phyloP scores from a whole-genome alignment of 64 coral and sea anemone genomes.

The Dendronephthya gigantea region DNA sequence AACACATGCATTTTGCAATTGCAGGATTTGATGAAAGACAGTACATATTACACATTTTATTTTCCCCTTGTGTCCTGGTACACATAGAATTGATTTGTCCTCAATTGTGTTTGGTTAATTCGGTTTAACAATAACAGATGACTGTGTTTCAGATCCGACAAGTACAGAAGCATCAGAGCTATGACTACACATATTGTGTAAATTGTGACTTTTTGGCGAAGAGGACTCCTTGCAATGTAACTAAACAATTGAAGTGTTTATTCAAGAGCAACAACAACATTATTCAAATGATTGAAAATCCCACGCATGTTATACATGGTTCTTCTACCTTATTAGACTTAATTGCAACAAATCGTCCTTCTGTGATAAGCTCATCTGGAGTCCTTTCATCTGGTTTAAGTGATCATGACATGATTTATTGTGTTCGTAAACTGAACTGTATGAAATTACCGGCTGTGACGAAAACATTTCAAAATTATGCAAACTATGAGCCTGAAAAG shows the following conservation, averaged over 20 bases:
- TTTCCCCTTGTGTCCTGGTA: too few species aligned
- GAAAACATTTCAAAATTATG: not conserved
- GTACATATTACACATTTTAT: too few species aligned
- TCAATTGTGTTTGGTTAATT: too few species aligned
- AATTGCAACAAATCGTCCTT: not conserved
- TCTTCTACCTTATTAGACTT: slow-evolving; percentile 10
- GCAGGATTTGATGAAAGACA: too few species aligned
- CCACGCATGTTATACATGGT: not conserved
- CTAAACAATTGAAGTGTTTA: slow-evolving; percentile 21
- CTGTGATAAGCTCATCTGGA: not conserved
- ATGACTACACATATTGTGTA: too few species aligned
- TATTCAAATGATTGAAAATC: not conserved
- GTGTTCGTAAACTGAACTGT: not conserved
- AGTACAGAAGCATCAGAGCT: too few species aligned
- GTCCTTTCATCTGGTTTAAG: not conserved
- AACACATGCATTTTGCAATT: too few species aligned
- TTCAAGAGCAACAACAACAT: not conserved
- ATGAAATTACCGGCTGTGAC: not conserved
- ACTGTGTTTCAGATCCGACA: too few species aligned
- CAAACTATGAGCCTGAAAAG: not conserved
- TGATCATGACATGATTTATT: not conserved
- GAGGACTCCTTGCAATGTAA: not conserved
- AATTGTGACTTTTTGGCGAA: not conserved
- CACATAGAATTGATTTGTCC: too few species aligned
- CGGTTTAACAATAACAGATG: too few species aligned